phyloP scores from a whole-genome alignment of 2,888 invertebrate genomes.

The Chrysolina haemoptera region DNA sequence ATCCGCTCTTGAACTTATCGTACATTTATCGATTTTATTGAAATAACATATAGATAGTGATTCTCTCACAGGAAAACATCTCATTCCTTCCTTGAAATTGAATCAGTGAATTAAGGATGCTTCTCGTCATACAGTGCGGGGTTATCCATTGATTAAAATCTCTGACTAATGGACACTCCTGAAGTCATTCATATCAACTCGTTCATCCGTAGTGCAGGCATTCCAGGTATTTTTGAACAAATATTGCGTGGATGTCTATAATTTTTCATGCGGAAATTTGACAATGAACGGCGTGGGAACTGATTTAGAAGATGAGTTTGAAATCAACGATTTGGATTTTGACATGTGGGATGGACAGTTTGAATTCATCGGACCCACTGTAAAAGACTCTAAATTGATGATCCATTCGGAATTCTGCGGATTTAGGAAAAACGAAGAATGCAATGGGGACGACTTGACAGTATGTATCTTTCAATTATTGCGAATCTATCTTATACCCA shows the following conservation, averaged over 20 bases:
- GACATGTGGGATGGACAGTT: conserved; percentile 94
- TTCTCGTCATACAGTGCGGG: background rate
- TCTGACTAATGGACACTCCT: background rate
- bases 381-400: conserved; percentile 34
- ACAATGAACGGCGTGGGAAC: conserved; percentile 37
- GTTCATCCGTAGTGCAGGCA: conserved; percentile 6
- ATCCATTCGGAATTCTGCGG: conserved; percentile 72
- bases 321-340: conserved; percentile 79
- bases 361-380: conserved; percentile 80
- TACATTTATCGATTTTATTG: no score
- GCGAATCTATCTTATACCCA: no score
- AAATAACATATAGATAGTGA: background rate
- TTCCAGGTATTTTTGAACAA: conserved; percentile 9
- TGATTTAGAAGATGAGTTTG: conserved; percentile 62
- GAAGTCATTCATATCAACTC: background rate
- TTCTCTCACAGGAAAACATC: background rate
- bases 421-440: conserved; percentile 67
- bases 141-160: conserved; percentile 6
- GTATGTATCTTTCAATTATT: conserved; percentile 51
- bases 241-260: background rate
- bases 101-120: background rate
- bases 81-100: background rate
- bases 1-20: no score
- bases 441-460: conserved; percentile 77
- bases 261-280: conserved; percentile 10